A percentile compares a stretch with the other conserved stretches of the same genome.
These are phyloP conservation scores for Thereuonema tuberculata DNA, from an alignment of 1,140 invertebrate genomes.

Conservation along the genomic window DNA sequence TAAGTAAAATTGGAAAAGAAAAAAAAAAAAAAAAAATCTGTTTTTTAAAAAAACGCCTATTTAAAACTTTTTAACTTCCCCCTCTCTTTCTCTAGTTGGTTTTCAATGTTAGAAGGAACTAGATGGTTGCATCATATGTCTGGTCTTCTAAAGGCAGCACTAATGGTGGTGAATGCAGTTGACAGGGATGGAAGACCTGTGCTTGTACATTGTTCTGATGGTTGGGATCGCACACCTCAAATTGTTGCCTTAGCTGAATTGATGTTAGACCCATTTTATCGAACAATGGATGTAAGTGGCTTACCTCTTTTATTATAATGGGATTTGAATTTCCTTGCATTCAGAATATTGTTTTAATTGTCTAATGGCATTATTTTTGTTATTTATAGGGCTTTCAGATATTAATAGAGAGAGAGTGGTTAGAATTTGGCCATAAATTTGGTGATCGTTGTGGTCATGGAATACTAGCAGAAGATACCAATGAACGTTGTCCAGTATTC, in stretches of 20 bases:
- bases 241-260: slow-evolving; percentile 80
- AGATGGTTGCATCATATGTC: slow-evolving; percentile 83
- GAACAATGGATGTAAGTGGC: slow-evolving; percentile 62
- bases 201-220: slow-evolving; percentile 90
- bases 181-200: slow-evolving; percentile 73
- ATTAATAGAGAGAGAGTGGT: slow-evolving; percentile 85
- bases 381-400: slow-evolving; percentile 68
- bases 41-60: too few species aligned
- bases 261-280: slow-evolving; percentile 83
- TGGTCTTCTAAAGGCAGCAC: slow-evolving; percentile 61
- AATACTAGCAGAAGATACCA: slow-evolving; percentile 58
- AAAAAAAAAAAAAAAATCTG: too few species aligned
- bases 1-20: too few species aligned
- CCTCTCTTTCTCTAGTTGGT: slow-evolving; percentile 64
- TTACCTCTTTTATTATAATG: background rate
- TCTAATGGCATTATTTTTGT: slow-evolving; percentile 13
- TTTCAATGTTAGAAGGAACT: slow-evolving; percentile 67
- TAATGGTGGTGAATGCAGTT: slow-evolving; percentile 61
- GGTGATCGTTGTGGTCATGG: slow-evolving; percentile 83
- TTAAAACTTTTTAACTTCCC: too few species aligned
- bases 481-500: slow-evolving; percentile 91
- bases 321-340: background rate
- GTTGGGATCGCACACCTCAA: slow-evolving; percentile 93
- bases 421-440: slow-evolving; percentile 95
- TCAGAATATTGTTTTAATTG: slow-evolving; percentile 4